Conservation (phyloP, 2,797 vertebrate species). For the Etheostoma perlongum region DNA sequence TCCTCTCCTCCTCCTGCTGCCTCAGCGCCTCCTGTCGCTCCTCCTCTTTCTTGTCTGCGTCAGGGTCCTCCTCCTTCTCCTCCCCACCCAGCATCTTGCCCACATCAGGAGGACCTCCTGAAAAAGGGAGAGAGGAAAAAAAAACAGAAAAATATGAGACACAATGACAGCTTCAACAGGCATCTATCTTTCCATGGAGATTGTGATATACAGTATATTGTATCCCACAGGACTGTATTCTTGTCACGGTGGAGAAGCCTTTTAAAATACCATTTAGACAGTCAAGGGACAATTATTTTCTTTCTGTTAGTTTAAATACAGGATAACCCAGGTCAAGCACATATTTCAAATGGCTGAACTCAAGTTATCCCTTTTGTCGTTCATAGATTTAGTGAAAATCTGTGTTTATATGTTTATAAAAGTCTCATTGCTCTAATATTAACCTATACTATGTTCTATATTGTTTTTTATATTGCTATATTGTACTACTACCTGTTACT, state of each 20-base stretch:
- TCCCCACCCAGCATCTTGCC: conserved; percentile 98
- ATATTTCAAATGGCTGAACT: not conserved
- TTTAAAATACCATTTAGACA: not conserved
- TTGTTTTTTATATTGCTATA: not conserved
- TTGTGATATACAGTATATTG: not conserved
- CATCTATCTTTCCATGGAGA: not conserved
- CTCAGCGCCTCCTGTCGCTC: conserved; percentile 96
- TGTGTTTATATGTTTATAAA: not conserved
- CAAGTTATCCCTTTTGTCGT: too few species aligned
- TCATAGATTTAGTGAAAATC: too few species aligned
- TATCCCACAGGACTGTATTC: not conserved
- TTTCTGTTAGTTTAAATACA: not conserved
- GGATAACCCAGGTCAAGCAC: not conserved
- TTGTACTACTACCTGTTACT: too few species aligned
- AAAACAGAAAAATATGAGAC: conserved; percentile 17
- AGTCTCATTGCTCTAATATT: not conserved
- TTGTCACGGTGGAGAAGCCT: not conserved
- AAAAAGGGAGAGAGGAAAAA: not conserved
- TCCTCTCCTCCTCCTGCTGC: conserved; percentile 97
- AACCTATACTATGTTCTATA: too few species aligned
- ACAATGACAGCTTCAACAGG: conserved; percentile 13
- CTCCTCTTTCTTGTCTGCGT: conserved; percentile 97
- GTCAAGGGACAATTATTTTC: not conserved
- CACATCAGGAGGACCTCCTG: conserved; percentile 98
- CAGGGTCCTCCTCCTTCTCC: conserved; percentile 95